Base-by-base conservation (phyloP, 64 coral and sea anemone genomes). In the Pocillopora verrucosa region DNA sequence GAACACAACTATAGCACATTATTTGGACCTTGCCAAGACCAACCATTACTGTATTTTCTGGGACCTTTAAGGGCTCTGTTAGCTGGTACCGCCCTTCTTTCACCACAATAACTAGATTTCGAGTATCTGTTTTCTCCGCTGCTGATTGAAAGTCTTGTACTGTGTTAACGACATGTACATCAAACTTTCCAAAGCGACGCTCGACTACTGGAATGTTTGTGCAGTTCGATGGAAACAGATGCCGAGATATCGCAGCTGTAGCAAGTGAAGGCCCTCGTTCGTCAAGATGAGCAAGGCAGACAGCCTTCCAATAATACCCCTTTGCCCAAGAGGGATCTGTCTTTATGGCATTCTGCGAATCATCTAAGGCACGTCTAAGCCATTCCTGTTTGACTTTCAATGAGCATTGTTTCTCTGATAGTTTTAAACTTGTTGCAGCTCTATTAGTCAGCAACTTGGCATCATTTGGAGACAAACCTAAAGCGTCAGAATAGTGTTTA, bases 201-300 rank as follows among this genome's bases (percentile, higher is more conserved):
- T 12, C 56, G 26, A 79, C 76, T 30, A 19, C 76, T 25, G 76
- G 76, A 11, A 79, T 79, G 58, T 60, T 2, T 16, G 56, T 2
- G 76, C 76, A 79, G 2, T 59, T 17, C n/a, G 76, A 79, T 13
- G 76, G 76, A 60, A 79, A 79, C 22, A 79, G 41, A 57, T 77
- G 14, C 20, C 22, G 9, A 51, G 76, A 58, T 35, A 81, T 30
- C 12, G 79, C 60, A 36, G 79, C 79, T 63, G 79, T 26, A 62
- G 79, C 79, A 30, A 81, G 79, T 36, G 59, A 62, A 10, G 79
- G 79, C 1, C 79, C 79, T 81, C 26, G 24, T 22, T 59, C 5
- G 6, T 12, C 76, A 25, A 79, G 76, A 20, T 25, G 17, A 59
- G 76, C 51, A 56, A 79, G 76, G 59, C 56, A 79, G n/a, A 79